Evolutionary conservation across 2,888 invertebrate genomes (phyloP), one percentile per base, ranked within the genome.

Genomic region (Mactromeris polynyma): DNA sequence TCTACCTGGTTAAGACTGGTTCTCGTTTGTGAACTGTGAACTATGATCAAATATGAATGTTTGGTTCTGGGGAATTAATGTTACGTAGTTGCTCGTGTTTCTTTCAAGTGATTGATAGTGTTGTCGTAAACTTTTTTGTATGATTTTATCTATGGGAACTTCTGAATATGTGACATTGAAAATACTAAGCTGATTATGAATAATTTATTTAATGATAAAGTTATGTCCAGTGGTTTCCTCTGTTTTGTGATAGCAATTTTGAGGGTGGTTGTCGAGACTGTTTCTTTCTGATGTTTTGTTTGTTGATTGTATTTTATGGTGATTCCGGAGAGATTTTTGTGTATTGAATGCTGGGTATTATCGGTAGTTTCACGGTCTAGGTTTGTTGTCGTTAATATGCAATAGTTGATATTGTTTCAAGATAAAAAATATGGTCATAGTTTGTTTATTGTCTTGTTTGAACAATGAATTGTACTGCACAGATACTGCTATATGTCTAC

Each of bases 321-420:
- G 36, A 33, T 73, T 73, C 73, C 4, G 19, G 73, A 73, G 26
- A 36, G 73, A 64, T 64, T 64, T 73, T 64, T 73, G 73, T 73
- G 73, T 64, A 19, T 73, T 73, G 36, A 36, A 73, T 73, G 73
- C 73, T 73, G 73, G 73, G 73, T 73, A 73, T 19, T 73, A 19
- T 33, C 6, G 26, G 73, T 73, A 36, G 58, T 33, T 73, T 33
- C 73, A 73, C 36, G 6, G 3, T 33, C 73, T 73, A 73, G 36
- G 14, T 73, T 73, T 73, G 36, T 73, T 33, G 19, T 36, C 31
- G 73, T 73, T 73, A 19, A 73, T 36, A 73, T 73, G 73, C 73
- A 73, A 73, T 73, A 73, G 73, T 73, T 73, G 73, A 73, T 73
- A 73, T 73, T 73, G 73, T 73, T 73, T 73, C 19, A 73, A 73